These are phyloP conservation scores for Ganaspis sp. DNA, from an alignment of 1,140 invertebrate genomes.

Conservation along the genomic window DNA sequence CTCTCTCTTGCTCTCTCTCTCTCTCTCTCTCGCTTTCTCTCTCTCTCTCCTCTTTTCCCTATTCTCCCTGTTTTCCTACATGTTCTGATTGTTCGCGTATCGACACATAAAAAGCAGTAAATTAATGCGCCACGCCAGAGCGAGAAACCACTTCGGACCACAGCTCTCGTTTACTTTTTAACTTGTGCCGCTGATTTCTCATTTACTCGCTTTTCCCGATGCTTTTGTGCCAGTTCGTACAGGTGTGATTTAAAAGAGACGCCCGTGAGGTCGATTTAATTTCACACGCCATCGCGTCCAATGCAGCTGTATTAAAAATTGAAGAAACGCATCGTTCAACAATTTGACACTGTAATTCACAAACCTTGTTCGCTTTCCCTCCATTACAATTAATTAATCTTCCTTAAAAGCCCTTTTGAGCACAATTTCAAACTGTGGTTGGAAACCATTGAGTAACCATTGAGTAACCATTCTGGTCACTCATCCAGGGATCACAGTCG, in stretches of 20 bases:
- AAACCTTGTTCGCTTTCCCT: neutral
- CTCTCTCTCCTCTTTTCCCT: neutral
- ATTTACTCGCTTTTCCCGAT: constrained; percentile 24
- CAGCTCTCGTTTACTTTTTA: constrained; percentile 28
- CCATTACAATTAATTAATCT: too few species aligned
- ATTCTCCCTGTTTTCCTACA: neutral
- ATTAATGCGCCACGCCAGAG: constrained; percentile 6
- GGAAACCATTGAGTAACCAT: too few species aligned
- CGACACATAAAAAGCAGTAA: constrained; percentile 23
- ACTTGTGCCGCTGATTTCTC: constrained; percentile 26
- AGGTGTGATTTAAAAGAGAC: constrained; percentile 16
- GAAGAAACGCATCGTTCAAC: neutral
- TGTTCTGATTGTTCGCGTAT: constrained; percentile 17
- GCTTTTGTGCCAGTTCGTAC: constrained; percentile 27
- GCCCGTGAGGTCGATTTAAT: constrained; percentile 19
- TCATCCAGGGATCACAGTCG: too few species aligned
- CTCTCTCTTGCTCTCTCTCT: neutral
- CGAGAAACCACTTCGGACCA: constrained; percentile 20
- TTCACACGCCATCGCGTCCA: neutral
- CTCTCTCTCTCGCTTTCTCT: neutral
- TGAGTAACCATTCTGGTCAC: too few species aligned
- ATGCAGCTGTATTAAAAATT: neutral
- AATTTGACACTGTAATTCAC: neutral
- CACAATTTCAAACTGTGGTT: too few species aligned
- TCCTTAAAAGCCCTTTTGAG: too few species aligned